Evolutionary conservation across 2,113 vertebrate species (phyloP).

Genomic region (Macaca nemestrina): DNA sequence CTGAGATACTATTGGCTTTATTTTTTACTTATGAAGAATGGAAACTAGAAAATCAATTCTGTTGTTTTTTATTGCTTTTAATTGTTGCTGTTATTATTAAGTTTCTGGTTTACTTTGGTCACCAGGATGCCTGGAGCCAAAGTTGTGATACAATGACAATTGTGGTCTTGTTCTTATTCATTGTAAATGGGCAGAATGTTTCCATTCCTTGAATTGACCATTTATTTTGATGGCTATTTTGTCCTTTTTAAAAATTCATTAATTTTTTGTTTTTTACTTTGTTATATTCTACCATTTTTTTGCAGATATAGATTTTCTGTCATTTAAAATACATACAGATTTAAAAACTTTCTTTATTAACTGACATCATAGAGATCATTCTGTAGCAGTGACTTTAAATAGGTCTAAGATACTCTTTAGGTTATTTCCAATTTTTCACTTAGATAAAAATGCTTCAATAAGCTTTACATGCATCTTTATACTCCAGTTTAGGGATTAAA

Average conservation of each 20-base stretch:
- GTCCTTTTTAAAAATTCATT: not conserved
- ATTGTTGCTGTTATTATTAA: not conserved
- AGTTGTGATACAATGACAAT: not conserved
- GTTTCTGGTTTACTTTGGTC: not conserved
- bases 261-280: not conserved
- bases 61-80: not conserved
- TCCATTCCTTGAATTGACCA: not conserved
- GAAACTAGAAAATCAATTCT: not conserved
- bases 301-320: not conserved
- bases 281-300: not conserved
- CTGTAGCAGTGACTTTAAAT: not conserved
- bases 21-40: not conserved
- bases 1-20: not conserved
- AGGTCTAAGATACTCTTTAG: not conserved
- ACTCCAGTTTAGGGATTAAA: not conserved
- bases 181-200: not conserved
- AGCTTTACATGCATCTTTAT: constrained; percentile 8
- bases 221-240: constrained; percentile 12
- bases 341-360: not conserved
- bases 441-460: constrained; percentile 11
- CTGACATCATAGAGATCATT: not conserved
- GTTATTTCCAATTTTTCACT: constrained; percentile 25
- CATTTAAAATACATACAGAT: no score
- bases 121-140: not conserved
- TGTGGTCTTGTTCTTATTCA: not conserved